phyloP scores from a whole-genome alignment of 2,113 vertebrate genomes.

The Melanerpes aurifrons region DNA sequence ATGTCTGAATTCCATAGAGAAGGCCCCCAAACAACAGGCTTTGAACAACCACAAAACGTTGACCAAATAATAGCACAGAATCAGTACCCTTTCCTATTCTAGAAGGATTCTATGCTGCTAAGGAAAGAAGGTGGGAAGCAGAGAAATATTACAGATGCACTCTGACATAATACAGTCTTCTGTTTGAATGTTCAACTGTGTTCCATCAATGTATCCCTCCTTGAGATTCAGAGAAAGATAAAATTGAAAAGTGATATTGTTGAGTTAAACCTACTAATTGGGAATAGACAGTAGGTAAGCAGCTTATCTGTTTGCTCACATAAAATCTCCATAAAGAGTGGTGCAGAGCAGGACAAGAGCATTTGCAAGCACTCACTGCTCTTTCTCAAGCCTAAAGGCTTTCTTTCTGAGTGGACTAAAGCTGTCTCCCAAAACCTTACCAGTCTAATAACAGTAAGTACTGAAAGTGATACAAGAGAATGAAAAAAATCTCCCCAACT shows the following conservation, averaged over 20 bases:
- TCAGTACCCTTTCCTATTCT: background rate
- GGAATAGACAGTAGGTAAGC: background rate
- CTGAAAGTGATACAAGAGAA: background rate
- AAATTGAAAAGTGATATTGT: background rate
- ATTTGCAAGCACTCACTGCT: background rate
- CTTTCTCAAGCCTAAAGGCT: background rate
- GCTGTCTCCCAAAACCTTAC: background rate
- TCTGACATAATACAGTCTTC: background rate
- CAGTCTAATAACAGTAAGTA: background rate
- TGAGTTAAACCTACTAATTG: background rate
- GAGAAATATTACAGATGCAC: background rate
- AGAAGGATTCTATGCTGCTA: background rate
- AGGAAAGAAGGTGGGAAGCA: background rate
- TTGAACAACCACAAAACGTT: constrained; percentile 17
- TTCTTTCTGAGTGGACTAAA: background rate
- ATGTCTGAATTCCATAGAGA: constrained; percentile 14
- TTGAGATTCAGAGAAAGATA: background rate
- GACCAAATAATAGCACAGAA: background rate
- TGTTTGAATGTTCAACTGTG: background rate
- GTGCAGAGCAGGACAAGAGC: background rate
- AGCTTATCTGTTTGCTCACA: background rate
- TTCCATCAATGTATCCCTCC: background rate
- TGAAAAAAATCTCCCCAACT: background rate
- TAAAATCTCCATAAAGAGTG: background rate
- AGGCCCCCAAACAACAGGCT: constrained; percentile 42